Evolutionary conservation across 2,113 vertebrate species (phyloP).

Genomic region (Numida meleagris): DNA sequence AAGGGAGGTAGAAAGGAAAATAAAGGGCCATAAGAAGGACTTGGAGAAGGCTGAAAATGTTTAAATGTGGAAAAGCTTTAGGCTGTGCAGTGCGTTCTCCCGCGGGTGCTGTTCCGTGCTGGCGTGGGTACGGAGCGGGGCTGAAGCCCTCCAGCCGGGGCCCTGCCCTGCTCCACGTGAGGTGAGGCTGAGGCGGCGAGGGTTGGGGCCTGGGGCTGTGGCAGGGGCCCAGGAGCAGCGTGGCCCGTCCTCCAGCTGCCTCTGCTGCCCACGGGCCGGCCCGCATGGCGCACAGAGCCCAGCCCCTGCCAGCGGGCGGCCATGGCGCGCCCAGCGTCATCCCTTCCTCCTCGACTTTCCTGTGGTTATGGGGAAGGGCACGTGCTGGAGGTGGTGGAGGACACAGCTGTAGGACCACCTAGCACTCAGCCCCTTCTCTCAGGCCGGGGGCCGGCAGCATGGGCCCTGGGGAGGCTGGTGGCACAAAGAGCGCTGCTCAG

Average conservation of each 20-base stretch:
- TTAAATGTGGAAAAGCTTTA: background rate
- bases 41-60: background rate
- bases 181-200: no score
- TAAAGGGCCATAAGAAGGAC: slow-evolving; percentile 38
- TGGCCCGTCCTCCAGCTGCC: background rate
- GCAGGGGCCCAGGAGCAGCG: background rate
- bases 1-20: slow-evolving; percentile 34
- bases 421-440: background rate
- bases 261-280: fast-evolving
- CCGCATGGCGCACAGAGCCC: background rate
- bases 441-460: background rate
- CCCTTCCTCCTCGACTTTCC: background rate
- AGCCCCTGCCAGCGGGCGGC: background rate
- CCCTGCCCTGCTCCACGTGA: background rate
- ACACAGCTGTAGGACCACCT: fast-evolving
- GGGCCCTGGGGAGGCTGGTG: background rate
- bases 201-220: background rate
- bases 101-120: background rate
- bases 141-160: background rate
- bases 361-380: background rate
- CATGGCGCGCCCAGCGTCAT: background rate
- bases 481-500: fast-evolving
- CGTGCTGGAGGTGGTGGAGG: fast-evolving
- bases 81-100: background rate
- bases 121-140: background rate